phyloP scores from a whole-genome alignment of 2,113 vertebrate species.

The Notechis scutatus region DNA sequence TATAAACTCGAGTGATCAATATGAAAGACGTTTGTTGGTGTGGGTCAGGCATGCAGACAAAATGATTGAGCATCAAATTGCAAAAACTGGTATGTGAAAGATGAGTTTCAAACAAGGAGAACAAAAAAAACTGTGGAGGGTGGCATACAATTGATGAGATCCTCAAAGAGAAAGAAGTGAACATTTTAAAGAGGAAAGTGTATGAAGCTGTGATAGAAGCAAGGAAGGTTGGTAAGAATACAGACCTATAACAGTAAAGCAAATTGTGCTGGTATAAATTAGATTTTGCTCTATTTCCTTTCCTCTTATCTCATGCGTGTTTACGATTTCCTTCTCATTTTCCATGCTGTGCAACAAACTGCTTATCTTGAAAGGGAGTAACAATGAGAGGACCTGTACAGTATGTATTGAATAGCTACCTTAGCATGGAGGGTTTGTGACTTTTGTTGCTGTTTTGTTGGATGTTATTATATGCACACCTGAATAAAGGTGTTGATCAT shows the following conservation, averaged over 20 bases:
- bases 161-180: background rate
- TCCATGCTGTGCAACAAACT: background rate
- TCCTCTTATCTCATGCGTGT: background rate
- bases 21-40: background rate
- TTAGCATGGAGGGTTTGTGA: background rate
- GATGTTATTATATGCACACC: background rate
- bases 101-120: background rate
- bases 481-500: background rate
- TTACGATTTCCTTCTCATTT: background rate
- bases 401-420: background rate
- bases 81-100: background rate
- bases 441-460: background rate
- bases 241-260: background rate
- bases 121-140: background rate
- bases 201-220: background rate
- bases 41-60: background rate
- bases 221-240: background rate
- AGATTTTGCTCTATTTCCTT: background rate
- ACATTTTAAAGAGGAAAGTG: background rate
- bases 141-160: background rate
- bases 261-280: background rate
- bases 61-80: background rate
- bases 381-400: background rate
- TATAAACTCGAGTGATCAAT: background rate
- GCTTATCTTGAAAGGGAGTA: background rate